Evolutionary conservation across 2,888 invertebrate genomes (phyloP), one percentile per base, ranked within the genome.

Genomic region (Camponotus fellah): DNA sequence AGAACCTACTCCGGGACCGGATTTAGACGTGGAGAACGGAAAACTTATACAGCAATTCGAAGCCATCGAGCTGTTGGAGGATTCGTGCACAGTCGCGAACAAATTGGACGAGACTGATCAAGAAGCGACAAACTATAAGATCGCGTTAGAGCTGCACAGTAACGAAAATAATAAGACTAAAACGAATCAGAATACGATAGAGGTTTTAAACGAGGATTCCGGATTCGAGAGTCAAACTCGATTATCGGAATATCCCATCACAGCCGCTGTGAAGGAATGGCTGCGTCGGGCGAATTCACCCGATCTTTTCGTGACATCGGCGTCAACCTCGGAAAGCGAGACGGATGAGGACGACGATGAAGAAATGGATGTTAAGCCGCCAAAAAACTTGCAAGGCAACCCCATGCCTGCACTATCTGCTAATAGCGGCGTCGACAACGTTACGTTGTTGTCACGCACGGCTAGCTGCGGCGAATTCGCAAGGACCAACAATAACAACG

Each of bases 261-360:
- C 96, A 4, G 95, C 95, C 68, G 96, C 96, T 0, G 96, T 96
- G 0, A 96, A 95, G 69, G 95, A 96, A 79, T 96, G 96, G 96
- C 95, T 96, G 88, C 94, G 94, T 14, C 92, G 93, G 40, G 93
- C 93, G 12, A 94, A 94, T 26, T 94, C 94, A 26, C 94, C 94
- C 2, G 94, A 95, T 82, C 34, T 80, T 60, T 94, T 95, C 82
- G 86, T 93, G 9, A 90, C 90, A n/a, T 89, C 91, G 17, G 81
- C 77, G 68, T 68, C 86, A 14, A 82, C 86, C 12, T 76, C 76
- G 69, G 89, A 85, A 8, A 85, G 83, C 37, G 88, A 87, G 34
- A 82, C 85, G 58, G 79, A 79, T 17, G 60, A 60, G 68, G 91
- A 92, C 10, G 91, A 89, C 40, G 91, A 89, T 43, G 87, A 90